Evolutionary conservation across 2,888 invertebrate genomes (phyloP).

Genomic region (Rugalucina vietnamica): DNA sequence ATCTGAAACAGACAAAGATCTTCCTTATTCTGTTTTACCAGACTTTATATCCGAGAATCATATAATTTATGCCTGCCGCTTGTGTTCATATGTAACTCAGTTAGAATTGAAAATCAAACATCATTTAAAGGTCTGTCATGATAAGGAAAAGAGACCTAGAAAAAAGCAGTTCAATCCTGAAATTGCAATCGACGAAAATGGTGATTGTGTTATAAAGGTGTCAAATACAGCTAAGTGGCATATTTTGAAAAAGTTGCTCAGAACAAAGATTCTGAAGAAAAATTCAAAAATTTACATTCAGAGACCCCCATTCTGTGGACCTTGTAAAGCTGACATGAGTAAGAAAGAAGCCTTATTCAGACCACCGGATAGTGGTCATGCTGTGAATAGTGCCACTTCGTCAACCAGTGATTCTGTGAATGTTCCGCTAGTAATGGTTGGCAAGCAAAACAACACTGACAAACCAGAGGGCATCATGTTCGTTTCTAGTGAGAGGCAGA

Average conservation of each 20-base stretch:
- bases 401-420: neutral
- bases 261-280: neutral
- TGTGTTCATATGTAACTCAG: neutral
- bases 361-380: neutral
- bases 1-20: neutral
- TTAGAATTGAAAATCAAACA: conserved; percentile 8
- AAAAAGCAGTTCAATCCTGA: neutral
- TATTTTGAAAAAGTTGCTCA: neutral
- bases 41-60: neutral
- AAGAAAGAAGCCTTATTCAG: neutral
- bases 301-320: neutral
- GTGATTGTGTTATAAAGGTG: neutral
- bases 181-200: conserved; percentile 2
- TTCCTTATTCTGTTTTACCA: neutral
- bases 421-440: neutral
- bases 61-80: neutral
- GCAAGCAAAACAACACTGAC: neutral
- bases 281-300: neutral
- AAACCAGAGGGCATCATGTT: neutral
- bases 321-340: neutral
- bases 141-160: neutral
- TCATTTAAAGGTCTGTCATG: neutral
- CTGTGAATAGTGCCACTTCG: neutral
- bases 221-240: neutral
- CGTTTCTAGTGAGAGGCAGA: neutral